These are phyloP conservation scores for Eurypyga helias DNA, from an alignment of 2,113 vertebrate genomes.

Conservation along the genomic window DNA sequence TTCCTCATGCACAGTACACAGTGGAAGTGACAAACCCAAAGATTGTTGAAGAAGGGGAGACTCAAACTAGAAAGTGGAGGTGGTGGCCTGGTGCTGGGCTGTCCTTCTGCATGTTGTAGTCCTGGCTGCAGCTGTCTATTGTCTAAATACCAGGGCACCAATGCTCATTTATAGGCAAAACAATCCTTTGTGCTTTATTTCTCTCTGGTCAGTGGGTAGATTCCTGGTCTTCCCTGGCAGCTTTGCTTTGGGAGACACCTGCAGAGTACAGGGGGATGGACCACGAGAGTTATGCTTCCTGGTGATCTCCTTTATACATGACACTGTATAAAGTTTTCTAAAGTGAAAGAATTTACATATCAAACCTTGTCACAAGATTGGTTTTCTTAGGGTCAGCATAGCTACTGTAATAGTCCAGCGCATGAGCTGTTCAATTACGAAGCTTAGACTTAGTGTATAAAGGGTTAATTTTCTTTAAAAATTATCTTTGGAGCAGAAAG, in stretches of 20 bases:
- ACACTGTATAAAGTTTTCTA: not conserved
- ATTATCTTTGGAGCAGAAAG: not conserved
- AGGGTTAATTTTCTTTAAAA: not conserved
- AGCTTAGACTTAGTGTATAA: not conserved
- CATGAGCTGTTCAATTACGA: not conserved
- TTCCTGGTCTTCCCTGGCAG: not conserved
- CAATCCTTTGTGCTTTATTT: not conserved
- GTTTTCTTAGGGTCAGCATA: not conserved
- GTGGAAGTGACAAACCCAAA: not conserved
- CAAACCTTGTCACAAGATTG: not conserved
- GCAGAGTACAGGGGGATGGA: not conserved
- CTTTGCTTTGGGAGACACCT: not conserved
- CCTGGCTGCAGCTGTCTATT: not conserved
- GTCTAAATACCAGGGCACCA: not conserved
- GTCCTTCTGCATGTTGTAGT: not conserved
- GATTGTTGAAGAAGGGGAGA: not conserved
- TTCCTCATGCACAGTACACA: not conserved
- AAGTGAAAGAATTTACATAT: not conserved
- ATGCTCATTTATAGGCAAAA: not conserved
- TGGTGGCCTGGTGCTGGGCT: not conserved
- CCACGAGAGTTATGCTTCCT: fast-evolving
- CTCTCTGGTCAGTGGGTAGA: not conserved
- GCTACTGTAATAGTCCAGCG: not conserved
- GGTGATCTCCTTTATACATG: too few species aligned
- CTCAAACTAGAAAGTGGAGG: not conserved